phyloP scores from a whole-genome alignment of 2,888 invertebrate species.

The Diadromus collaris region DNA sequence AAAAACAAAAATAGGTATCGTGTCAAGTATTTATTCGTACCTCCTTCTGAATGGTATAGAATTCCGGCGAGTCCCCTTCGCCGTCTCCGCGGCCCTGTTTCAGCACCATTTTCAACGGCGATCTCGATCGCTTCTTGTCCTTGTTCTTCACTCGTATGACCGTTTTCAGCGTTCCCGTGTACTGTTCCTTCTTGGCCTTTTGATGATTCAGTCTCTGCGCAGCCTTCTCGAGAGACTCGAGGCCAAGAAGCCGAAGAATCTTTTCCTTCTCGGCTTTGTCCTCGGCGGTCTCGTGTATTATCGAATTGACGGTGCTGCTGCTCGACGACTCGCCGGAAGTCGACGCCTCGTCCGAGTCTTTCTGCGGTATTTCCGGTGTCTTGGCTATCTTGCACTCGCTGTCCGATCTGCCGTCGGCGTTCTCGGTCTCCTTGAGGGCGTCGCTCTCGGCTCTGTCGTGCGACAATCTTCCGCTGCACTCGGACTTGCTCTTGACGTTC shows the following conservation, averaged over 20 bases:
- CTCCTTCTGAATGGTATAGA: conserved; percentile 88
- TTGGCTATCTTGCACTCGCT: conserved; percentile 65
- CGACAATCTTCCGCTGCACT: conserved; percentile 60
- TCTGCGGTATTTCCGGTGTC: conserved; percentile 67
- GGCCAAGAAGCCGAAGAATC: conserved; percentile 87
- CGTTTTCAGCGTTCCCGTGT: conserved; percentile 91
- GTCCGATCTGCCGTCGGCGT: conserved; percentile 61
- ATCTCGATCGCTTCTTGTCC: conserved; percentile 86
- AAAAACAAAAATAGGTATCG: neutral
- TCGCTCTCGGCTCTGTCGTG: conserved; percentile 64
- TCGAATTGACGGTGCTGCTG: conserved; percentile 70
- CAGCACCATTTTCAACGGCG: conserved; percentile 89
- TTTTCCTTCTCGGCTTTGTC: conserved; percentile 87
- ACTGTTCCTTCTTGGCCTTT: conserved; percentile 84
- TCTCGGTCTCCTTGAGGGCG: conserved; percentile 61
- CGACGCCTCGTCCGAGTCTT: conserved; percentile 76
- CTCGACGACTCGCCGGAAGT: conserved; percentile 77
- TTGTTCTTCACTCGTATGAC: conserved; percentile 87
- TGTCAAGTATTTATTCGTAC: conserved; percentile 80
- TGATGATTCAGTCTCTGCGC: conserved; percentile 80
- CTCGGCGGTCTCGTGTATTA: conserved; percentile 82
- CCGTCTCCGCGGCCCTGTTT: conserved; percentile 83
- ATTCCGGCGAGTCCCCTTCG: conserved; percentile 80
- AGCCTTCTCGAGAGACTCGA: conserved; percentile 88
- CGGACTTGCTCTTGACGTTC: conserved; percentile 55